Percentiles rank a stretch among this genome's conserved stretches.
These are phyloP conservation scores for Salarias fasciatus DNA, from an alignment of 2,797 vertebrate species.

Conservation along the genomic window DNA sequence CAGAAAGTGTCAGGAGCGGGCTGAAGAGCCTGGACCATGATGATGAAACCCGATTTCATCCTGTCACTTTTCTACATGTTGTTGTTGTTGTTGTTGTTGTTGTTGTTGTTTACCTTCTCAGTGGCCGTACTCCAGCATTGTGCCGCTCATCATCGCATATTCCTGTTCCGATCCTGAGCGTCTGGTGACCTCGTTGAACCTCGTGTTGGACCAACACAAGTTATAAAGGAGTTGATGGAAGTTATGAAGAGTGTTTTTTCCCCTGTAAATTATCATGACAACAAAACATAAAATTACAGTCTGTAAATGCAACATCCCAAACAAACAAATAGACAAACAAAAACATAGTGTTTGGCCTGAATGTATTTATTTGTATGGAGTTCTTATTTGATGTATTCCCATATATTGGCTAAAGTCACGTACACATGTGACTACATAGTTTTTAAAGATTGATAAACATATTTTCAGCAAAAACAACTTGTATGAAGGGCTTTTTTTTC, in stretches of 20 bases:
- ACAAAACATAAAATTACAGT: no score
- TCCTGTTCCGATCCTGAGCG: not conserved
- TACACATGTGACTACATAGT: no score
- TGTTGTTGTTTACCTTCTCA: slow-evolving; percentile 39
- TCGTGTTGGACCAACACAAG: not conserved
- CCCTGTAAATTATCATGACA: no score
- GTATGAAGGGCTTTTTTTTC: not conserved
- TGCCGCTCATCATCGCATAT: not conserved
- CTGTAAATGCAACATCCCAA: no score
- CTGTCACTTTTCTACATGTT: slow-evolving; percentile 17
- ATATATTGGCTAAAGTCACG: no score
- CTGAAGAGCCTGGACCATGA: slow-evolving; percentile 40
- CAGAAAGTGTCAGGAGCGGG: slow-evolving; percentile 66
- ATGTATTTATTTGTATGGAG: no score
- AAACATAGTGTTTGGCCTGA: no score
- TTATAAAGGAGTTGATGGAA: no score
- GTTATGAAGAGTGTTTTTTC: no score
- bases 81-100: slow-evolving; percentile 8
- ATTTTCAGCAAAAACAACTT: not conserved
- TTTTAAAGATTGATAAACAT: no score
- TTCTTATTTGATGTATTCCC: no score
- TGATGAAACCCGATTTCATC: slow-evolving; percentile 48
- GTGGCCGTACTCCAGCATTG: slow-evolving; percentile 3
- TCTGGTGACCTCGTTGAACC: slow-evolving; percentile 64
- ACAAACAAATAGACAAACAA: no score